A percentile compares a stretch with the other conserved stretches of the same genome.
Evolutionary conservation across 2,888 invertebrate genomes (phyloP).

Genomic region (Oeneis ivallda): DNA sequence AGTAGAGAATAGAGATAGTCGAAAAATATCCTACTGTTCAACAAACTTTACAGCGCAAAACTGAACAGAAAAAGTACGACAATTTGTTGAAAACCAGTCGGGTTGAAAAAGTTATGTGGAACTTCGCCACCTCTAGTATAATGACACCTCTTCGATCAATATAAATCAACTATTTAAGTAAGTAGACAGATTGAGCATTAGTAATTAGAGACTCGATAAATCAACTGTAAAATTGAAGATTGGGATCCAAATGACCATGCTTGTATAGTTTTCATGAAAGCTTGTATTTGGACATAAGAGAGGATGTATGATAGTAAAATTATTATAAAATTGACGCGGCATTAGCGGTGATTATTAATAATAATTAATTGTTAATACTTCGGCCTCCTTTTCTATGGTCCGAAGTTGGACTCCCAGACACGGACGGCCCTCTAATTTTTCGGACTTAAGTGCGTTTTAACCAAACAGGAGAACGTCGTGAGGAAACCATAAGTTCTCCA

Average conservation of each 20-base stretch:
- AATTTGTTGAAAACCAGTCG: not conserved
- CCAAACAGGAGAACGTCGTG: too few species aligned
- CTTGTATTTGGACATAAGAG: not conserved
- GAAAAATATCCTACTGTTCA: too few species aligned
- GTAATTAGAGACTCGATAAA: slow-evolving; percentile 5
- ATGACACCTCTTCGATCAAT: not conserved
- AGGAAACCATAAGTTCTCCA: too few species aligned
- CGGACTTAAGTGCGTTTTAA: too few species aligned
- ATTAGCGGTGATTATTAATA: too few species aligned
- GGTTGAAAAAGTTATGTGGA: not conserved
- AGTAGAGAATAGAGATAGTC: too few species aligned
- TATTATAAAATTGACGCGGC: not conserved
- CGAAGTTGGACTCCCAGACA: too few species aligned
- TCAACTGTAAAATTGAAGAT: slow-evolving; percentile 1
- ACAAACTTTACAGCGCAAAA: too few species aligned
- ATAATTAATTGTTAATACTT: too few species aligned
- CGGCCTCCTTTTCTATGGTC: too few species aligned
- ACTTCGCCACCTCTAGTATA: not conserved
- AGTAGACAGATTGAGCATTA: slow-evolving; percentile 6
- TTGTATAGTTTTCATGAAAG: not conserved
- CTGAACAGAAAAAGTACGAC: too few species aligned
- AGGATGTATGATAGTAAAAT: not conserved
- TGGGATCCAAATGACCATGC: not conserved
- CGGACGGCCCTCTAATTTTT: too few species aligned
- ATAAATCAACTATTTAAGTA: not conserved